phyloP scores from a whole-genome alignment of 2,797 vertebrate genomes.

The Spizella passerina region DNA sequence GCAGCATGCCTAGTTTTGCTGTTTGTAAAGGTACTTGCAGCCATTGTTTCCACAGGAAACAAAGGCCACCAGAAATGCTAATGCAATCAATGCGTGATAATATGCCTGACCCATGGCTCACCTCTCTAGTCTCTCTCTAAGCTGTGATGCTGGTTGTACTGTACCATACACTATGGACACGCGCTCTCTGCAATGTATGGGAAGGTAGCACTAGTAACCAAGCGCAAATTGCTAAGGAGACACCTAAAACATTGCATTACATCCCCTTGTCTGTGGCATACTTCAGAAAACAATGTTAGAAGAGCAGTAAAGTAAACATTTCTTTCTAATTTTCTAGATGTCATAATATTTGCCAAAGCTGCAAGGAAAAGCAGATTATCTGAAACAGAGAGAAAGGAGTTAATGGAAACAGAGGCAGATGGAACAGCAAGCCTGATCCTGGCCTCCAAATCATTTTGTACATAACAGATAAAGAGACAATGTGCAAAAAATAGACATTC shows the following conservation, averaged over 20 bases:
- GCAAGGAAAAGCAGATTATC: slow-evolving; percentile 75
- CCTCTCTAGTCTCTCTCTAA: not conserved
- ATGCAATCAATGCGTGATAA: not conserved
- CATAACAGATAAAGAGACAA: slow-evolving; percentile 77
- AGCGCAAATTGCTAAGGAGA: slow-evolving; percentile 50
- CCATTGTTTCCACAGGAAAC: slow-evolving; percentile 42
- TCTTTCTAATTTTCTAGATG: slow-evolving; percentile 68
- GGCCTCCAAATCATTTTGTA: slow-evolving; percentile 73
- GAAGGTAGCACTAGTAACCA: slow-evolving; percentile 47
- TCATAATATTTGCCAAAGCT: slow-evolving; percentile 66
- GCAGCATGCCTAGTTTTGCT: not conserved
- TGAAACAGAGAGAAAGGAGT: slow-evolving; percentile 72
- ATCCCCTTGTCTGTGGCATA: slow-evolving; percentile 61
- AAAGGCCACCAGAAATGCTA: not conserved
- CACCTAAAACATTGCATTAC: slow-evolving; percentile 58
- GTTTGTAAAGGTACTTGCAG: not conserved
- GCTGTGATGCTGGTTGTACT: not conserved
- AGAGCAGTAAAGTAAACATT: slow-evolving; percentile 61
- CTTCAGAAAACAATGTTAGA: slow-evolving; percentile 68
- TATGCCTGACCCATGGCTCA: slow-evolving; percentile 10
- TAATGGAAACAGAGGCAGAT: slow-evolving; percentile 61
- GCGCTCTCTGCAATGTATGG: slow-evolving; percentile 2
- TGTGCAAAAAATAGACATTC: slow-evolving; percentile 88
- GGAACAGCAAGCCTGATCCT: slow-evolving; percentile 27
- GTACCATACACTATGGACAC: slow-evolving; percentile 21